These are phyloP conservation scores for Saguinus midas DNA, from an alignment of 2,113 vertebrate species.

Conservation along the genomic window DNA sequence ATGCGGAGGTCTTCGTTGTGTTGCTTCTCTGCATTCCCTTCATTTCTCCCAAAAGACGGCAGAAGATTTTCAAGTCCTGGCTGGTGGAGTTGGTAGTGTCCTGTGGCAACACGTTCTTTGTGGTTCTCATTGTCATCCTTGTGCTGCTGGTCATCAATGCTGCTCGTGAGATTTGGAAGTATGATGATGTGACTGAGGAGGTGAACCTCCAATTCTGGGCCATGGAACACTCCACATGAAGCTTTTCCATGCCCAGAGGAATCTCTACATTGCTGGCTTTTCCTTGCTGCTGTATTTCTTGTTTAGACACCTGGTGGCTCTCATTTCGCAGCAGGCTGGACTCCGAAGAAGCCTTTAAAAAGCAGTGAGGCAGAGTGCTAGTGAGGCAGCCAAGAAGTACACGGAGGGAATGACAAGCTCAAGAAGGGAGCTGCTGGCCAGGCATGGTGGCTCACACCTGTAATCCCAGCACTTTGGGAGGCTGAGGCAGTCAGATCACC, in stretches of 20 bases:
- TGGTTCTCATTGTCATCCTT: constrained; percentile 92
- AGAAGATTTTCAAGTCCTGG: constrained; percentile 91
- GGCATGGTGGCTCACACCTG: too few relatives aligned
- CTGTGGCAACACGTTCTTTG: constrained; percentile 93
- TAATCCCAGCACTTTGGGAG: too few relatives aligned
- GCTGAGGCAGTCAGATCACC: too few relatives aligned
- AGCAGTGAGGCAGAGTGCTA: constrained; percentile 91
- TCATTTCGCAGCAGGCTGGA: constrained; percentile 95
- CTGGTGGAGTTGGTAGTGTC: constrained; percentile 86
- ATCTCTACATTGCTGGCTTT: constrained; percentile 94
- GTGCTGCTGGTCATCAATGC: constrained; percentile 92
- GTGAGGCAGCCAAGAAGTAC: constrained; percentile 89
- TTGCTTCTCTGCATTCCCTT: constrained; percentile 94
- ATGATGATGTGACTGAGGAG: constrained; percentile 89
- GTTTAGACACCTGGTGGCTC: constrained; percentile 90
- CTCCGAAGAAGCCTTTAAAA: constrained; percentile 95
- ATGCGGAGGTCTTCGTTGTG: constrained; percentile 89
- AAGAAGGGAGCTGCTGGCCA: constrained; percentile 82
- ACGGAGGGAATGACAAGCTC: constrained; percentile 92
- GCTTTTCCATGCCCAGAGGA: constrained; percentile 94
- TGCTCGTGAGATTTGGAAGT: constrained; percentile 90
- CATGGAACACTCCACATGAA: constrained; percentile 96
- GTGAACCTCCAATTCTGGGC: constrained; percentile 91
- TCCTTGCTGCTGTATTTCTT: constrained; percentile 88
- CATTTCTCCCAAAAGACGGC: constrained; percentile 93